Evolutionary conservation across 30 jellyfish, hydroid and myxozoan genomes (phyloP).

Genomic region (Turritopsis dohrnii): DNA sequence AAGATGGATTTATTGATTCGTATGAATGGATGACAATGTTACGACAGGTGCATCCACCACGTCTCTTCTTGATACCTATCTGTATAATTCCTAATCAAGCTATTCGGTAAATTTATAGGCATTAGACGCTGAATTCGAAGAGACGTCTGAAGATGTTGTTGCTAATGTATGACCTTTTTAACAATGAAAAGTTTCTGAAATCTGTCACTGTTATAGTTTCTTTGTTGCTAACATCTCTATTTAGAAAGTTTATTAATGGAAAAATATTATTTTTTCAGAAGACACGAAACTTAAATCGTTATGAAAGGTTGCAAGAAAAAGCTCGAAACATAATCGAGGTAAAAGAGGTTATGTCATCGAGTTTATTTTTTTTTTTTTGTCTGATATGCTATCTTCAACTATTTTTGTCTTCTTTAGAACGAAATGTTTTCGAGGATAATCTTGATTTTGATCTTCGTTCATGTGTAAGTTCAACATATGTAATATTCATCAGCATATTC

Average conservation of each 20-base stretch:
- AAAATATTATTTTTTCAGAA: neutral
- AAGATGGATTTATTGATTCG: conserved; percentile 73
- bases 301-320: conserved; percentile 17
- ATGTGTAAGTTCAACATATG: conserved; percentile 40
- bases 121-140: conserved; percentile 74
- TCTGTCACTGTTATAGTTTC: no score
- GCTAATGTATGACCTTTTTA: neutral
- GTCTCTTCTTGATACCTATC: neutral
- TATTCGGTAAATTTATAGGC: conserved; percentile 32
- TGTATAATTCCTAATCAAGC: neutral
- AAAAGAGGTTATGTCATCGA: neutral
- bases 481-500: neutral
- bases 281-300: neutral
- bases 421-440: conserved; percentile 43
- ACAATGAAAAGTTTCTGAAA: neutral
- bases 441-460: conserved; percentile 56
- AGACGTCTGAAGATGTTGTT: conserved; percentile 9
- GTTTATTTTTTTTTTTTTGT: neutral
- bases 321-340: neutral
- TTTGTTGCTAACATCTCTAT: no score
- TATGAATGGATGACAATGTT: conserved; percentile 79
- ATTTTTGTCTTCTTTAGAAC: conserved; percentile 31
- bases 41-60: conserved; percentile 41
- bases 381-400: neutral
- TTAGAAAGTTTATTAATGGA: neutral